A percentile compares a stretch with the other conserved stretches of the same genome.
Evolutionary conservation across 2,888 invertebrate genomes (phyloP).

Genomic region (Auanema freiburgensis): DNA sequence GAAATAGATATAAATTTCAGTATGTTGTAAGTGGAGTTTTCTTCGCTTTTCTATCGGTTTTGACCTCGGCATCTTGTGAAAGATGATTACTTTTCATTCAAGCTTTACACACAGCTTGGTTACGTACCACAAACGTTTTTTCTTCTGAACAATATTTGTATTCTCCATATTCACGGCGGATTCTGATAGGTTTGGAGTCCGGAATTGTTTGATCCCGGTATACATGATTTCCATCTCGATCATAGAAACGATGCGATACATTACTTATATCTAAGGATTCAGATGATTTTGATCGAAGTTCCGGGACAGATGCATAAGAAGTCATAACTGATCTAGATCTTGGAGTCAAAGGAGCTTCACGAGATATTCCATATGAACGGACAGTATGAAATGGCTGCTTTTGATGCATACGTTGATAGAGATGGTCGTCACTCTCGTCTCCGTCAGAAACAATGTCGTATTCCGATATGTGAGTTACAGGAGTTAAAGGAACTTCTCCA

Average conservation of each 20-base stretch:
- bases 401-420: conserved; percentile 8
- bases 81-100: background rate
- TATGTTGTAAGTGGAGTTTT: background rate
- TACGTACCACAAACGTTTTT: background rate
- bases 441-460: background rate
- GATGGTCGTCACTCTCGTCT: conserved; percentile 5
- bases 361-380: conserved; percentile 26
- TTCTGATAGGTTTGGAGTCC: conserved; percentile 15
- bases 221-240: conserved; percentile 37
- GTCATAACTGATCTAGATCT: too few relatives aligned
- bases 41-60: conserved; percentile 1
- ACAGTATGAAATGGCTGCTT: conserved; percentile 24
- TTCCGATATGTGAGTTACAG: too few relatives aligned
- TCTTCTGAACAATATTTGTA: background rate
- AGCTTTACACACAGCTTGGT: background rate
- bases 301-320: too few relatives aligned
- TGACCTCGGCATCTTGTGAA: background rate
- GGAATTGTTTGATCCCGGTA: conserved; percentile 20
- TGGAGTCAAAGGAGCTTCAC: too few relatives aligned
- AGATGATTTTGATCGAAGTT: too few relatives aligned
- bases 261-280: conserved; percentile 12
- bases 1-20: background rate
- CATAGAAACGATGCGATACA: conserved; percentile 45
- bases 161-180: conserved; percentile 31
- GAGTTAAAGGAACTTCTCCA: too few relatives aligned